Evolutionary conservation across 2,113 vertebrate genomes (phyloP).

Genomic region (Opisthocomus hoazin): DNA sequence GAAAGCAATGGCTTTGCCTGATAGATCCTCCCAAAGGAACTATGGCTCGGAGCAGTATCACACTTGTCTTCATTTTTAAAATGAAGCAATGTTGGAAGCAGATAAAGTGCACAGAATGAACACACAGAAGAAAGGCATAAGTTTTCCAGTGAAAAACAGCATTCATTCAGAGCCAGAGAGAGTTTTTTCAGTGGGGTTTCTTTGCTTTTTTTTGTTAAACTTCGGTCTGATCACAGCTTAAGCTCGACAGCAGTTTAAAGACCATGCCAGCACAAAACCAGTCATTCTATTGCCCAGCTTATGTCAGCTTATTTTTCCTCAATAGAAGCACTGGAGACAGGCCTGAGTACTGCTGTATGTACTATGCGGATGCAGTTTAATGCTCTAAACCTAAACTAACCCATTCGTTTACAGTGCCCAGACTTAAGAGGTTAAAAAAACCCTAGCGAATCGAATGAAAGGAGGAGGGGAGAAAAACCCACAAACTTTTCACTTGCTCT

Average conservation of each 20-base stretch:
- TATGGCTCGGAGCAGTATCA: background rate
- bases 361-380: background rate
- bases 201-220: background rate
- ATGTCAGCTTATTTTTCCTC: slow-evolving; percentile 15
- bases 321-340: background rate
- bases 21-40: background rate
- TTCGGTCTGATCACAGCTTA: background rate
- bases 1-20: slow-evolving; percentile 7
- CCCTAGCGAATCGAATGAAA: background rate
- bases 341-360: background rate
- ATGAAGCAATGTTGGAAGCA: background rate
- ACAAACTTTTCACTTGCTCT: background rate
- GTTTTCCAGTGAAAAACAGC: background rate
- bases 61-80: background rate
- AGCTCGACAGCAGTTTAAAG: background rate
- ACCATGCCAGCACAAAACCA: background rate
- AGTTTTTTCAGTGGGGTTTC: background rate
- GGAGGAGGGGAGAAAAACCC: rapidly evolving
- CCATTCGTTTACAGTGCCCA: background rate
- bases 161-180: background rate
- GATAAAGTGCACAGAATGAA: background rate
- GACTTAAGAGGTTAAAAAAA: background rate
- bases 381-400: too few species aligned
- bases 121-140: background rate
- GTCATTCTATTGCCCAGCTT: background rate